A percentile compares a stretch with the other conserved stretches of the same genome.
phyloP scores from a whole-genome alignment of 2,797 vertebrate genomes.

The Melanotaenia boesemani region DNA sequence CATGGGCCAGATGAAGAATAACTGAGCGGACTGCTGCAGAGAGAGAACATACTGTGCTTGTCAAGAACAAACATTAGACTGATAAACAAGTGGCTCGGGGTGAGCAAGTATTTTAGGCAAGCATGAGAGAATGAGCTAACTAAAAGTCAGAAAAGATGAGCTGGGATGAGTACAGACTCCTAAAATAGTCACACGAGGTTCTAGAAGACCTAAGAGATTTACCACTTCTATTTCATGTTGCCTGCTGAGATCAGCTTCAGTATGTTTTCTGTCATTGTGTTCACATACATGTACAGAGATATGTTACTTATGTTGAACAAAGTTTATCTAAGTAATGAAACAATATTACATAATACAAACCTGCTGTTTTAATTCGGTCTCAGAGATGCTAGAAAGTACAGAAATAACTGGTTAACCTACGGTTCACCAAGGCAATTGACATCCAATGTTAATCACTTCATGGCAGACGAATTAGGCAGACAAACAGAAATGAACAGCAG shows the following conservation, averaged over 20 bases:
- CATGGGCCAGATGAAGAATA: slow-evolving; percentile 71
- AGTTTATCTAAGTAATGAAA: neutral
- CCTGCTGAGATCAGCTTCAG: slow-evolving; percentile 63
- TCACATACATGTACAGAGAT: slow-evolving; percentile 3
- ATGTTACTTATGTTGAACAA: neutral
- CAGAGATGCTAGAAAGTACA: slow-evolving; percentile 43
- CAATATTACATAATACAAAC: neutral
- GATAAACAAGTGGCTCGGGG: slow-evolving; percentile 75
- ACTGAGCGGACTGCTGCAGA: slow-evolving; percentile 61
- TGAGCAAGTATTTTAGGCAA: slow-evolving; percentile 66
- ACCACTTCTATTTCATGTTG: slow-evolving; percentile 36
- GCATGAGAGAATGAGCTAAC: slow-evolving; percentile 34
- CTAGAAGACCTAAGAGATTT: slow-evolving; percentile 43
- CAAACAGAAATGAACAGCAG: slow-evolving; percentile 52
- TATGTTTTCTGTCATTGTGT: slow-evolving; percentile 18
- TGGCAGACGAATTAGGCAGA: slow-evolving; percentile 51
- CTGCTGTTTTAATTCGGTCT: slow-evolving; percentile 16
- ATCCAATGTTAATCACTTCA: slow-evolving; percentile 42
- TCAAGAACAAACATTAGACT: slow-evolving; percentile 74
- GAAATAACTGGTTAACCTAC: slow-evolving; percentile 44
- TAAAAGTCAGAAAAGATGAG: slow-evolving; percentile 46
- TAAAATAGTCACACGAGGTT: slow-evolving; percentile 62
- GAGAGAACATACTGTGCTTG: slow-evolving; percentile 74
- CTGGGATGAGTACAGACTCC: slow-evolving; percentile 43
- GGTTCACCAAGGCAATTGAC: slow-evolving; percentile 41